Evolutionary conservation across 2,797 vertebrate genomes (phyloP), one percentile per base, ranked within the genome.

Genomic region (Vespertilio murinus): DNA sequence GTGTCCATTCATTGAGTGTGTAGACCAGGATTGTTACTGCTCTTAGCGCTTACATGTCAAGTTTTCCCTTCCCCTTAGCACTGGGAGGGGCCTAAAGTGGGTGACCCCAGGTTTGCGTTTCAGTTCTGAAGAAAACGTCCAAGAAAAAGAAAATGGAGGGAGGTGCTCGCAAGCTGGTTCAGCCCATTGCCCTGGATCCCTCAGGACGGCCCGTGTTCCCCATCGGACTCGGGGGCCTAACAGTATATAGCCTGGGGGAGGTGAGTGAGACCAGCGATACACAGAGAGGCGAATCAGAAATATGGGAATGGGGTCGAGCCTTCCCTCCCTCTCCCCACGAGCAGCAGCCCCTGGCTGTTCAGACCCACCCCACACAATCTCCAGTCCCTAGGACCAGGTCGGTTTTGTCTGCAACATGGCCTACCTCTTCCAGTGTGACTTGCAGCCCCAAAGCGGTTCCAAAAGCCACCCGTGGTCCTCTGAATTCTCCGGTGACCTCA

Each of bases 211-310:
- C 99, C 0, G 98, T 99, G 47, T 99, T 99, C 82, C 99, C 99
- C 77, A 99, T 99, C 16, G 98, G 97, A 0, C 97, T 99, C 91
- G 99, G 99, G 64, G 98, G 99, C 30, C 98, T 99, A 94, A 99
- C 99, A 0, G 97, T 99, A 67, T 99, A 99, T 98, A 99, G 99
- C 95, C 97, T 99, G 71, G 99, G 99, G 77, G 99, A 99, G 99
- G 99, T 99, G 90, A 97, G 98, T 97, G 95, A 97, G 96, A 93
- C 97, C 96, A 96, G 94, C 86, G 12, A 78, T 12, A 12, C 2
- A 45, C 0, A 95, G 96, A 94, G 56, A 96, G 90, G 96, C 90
- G 79, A 82, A 80, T 69, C 92, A 94, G 94, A 96, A 81, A n/a
- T n/a, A 30, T 0, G 90, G 95, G 88, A 90, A 90, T 61, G 95